These are phyloP conservation scores for Ianthella basta DNA, from an alignment of 37 sponge, comb jelly and placozoan species.

Conservation along the genomic window DNA sequence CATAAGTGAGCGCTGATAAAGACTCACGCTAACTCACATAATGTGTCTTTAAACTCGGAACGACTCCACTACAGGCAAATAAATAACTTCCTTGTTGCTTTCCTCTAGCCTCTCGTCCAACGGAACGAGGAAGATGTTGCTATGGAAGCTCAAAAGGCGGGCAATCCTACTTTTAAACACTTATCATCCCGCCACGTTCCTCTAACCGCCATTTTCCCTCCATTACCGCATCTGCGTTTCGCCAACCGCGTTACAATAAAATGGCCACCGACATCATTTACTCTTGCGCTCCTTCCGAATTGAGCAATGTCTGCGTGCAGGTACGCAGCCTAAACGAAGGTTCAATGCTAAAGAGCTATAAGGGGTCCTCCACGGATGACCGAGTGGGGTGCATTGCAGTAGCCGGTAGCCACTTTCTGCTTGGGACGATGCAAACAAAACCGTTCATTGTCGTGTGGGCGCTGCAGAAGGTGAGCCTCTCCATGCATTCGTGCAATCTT, in stretches of 20 bases:
- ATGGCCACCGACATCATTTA: conserved; percentile 38
- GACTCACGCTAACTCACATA: too few species aligned
- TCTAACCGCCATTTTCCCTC: conserved; percentile 24
- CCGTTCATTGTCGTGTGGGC: conserved; percentile 82
- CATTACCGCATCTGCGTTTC: neutral
- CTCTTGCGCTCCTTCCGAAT: conserved; percentile 24
- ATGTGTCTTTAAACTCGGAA: too few species aligned
- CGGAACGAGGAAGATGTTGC: neutral
- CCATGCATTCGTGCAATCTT: too few species aligned
- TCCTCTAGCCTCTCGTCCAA: too few species aligned
- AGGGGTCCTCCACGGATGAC: conserved; percentile 13
- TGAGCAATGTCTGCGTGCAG: conserved; percentile 22
- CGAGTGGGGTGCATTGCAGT: conserved; percentile 26
- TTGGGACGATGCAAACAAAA: conserved; percentile 44
- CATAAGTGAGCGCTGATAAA: too few species aligned
- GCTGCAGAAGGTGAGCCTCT: conserved; percentile 47
- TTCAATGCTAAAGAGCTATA: neutral
- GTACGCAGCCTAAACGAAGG: conserved; percentile 7
- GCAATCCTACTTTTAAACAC: neutral
- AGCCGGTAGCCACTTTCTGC: conserved; percentile 43
- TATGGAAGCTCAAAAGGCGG: conserved; percentile 25
- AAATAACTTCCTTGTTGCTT: too few species aligned
- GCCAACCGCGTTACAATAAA: neutral
- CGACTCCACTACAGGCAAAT: too few species aligned
- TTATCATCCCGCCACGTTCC: conserved; percentile 13